These are phyloP conservation scores for Ennomos fuscantarius DNA, from an alignment of 2,888 invertebrate genomes.

Conservation along the genomic window DNA sequence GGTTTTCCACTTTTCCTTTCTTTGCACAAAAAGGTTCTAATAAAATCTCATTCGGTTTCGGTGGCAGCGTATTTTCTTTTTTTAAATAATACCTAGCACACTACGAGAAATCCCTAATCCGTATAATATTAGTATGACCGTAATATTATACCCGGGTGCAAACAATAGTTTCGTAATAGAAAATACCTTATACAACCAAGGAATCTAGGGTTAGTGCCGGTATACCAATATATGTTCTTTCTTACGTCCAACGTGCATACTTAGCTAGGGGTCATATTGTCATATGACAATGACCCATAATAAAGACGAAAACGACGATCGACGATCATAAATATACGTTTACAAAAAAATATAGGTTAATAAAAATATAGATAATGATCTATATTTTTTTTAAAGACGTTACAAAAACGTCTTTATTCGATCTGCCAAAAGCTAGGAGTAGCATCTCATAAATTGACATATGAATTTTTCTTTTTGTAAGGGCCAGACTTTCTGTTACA, in stretches of 20 bases:
- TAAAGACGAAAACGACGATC: too few relatives aligned
- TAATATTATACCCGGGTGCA: constrained; percentile 34
- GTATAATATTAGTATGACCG: constrained; percentile 32
- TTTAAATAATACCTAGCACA: constrained; percentile 29
- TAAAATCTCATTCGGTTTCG: constrained; percentile 67
- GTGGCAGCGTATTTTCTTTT: constrained; percentile 38
- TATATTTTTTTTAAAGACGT: too few relatives aligned
- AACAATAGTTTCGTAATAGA: constrained; percentile 28
- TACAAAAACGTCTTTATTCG: too few relatives aligned
- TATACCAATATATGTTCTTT: constrained; percentile 9
- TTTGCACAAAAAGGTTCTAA: constrained; percentile 65
- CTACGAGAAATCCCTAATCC: constrained; percentile 35
- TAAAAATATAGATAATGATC: too few relatives aligned
- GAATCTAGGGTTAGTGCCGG: constrained; percentile 4
- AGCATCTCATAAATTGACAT: too few relatives aligned
- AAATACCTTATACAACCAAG: constrained; percentile 25
- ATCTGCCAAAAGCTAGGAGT: too few relatives aligned
- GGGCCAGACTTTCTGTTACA: too few relatives aligned
- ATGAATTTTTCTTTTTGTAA: too few relatives aligned
- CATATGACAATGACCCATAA: too few relatives aligned
- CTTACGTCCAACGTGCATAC: background rate
- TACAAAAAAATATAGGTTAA: too few relatives aligned
- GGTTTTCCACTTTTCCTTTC: constrained; percentile 51
- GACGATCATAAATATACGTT: too few relatives aligned
- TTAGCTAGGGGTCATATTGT: too few relatives aligned